Base-by-base conservation (phyloP, 2,888 invertebrate genomes). In the Mycogona germanica region DNA sequence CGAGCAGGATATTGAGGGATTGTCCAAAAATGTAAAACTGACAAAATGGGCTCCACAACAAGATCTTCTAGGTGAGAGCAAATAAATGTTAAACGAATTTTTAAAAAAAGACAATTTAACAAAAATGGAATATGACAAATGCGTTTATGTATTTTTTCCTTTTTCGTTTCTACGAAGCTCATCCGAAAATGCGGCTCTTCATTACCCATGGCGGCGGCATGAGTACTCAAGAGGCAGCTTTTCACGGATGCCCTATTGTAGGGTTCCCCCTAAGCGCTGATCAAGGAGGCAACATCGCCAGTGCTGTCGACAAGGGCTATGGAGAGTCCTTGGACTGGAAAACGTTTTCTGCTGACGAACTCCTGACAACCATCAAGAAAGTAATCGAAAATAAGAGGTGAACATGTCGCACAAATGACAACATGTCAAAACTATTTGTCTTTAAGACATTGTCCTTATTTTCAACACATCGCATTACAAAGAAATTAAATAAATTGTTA, bases 41-140 rank as follows among this genome's bases (percentile, higher is more conserved):
- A 48, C 40, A 1, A 46, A 48, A 35, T 53, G 53, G 53, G 53
- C 53, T 14, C 53, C 53, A n/a, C 53, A 53, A 47, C 53, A 53
- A 38, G 53, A 53, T 25, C 37, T 53, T 2, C 28, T 53, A 37
- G 53, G 53, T 51, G 26, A 47, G 28, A 4, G 41, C 25, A 23
- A 19, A 42, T 3, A 42, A 42, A 42, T 42, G 17, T n/a, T 32
- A n/a, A n/a, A n/a, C n/a, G n/a, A n/a, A n/a, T n/a, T n/a, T n/a
- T n/a, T n/a, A n/a, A n/a, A n/a, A n/a, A n/a, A n/a, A n/a, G n/a
- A n/a, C n/a, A n/a, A n/a, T n/a, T n/a, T n/a, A n/a, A n/a, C n/a
- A n/a, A n/a, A n/a, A n/a, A n/a, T n/a, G n/a, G n/a, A n/a, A n/a
- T n/a, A n/a, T n/a, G n/a, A n/a, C n/a, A n/a, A n/a, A n/a, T n/a